These are phyloP conservation scores for Melinaea menophilus DNA, from an alignment of 2,888 invertebrate genomes.

Conservation along the genomic window DNA sequence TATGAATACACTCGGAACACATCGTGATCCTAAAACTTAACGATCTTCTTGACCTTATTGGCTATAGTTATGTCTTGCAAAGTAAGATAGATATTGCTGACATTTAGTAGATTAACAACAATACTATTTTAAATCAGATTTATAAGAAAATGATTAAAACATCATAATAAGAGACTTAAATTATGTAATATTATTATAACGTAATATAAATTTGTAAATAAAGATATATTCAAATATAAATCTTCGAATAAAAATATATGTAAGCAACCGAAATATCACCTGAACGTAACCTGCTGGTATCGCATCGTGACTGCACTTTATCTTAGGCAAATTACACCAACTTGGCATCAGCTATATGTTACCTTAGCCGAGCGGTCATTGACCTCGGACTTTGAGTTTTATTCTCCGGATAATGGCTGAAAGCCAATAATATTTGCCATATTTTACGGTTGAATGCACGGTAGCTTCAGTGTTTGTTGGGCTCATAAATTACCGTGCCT, in stretches of 20 bases:
- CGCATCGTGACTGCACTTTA: constrained; percentile 11
- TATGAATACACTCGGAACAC: no score
- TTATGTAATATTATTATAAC: no score
- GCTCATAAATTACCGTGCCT: constrained; percentile 47
- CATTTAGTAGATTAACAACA: no score
- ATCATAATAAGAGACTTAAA: no score
- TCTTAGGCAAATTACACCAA: constrained; percentile 18
- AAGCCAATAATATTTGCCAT: constrained; percentile 23
- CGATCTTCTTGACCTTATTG: no score
- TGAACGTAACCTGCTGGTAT: constrained; percentile 6
- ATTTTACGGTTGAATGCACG: constrained; percentile 46
- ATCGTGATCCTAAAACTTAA: no score
- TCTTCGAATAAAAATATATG: not conserved
- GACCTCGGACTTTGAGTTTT: constrained; percentile 18
- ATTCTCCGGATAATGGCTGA: constrained; percentile 30
- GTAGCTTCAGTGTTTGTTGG: constrained; percentile 57
- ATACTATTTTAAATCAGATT: no score
- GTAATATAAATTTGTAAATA: no score
- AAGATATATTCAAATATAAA: not conserved
- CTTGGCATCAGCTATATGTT: constrained; percentile 16
- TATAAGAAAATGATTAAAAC: no score
- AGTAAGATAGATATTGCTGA: no score
- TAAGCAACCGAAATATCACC: not conserved
- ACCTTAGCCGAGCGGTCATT: constrained; percentile 17
- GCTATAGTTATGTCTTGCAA: no score